These are phyloP conservation scores for Hycleus phaleratus DNA, from an alignment of 1,140 invertebrate genomes.

Conservation along the genomic window DNA sequence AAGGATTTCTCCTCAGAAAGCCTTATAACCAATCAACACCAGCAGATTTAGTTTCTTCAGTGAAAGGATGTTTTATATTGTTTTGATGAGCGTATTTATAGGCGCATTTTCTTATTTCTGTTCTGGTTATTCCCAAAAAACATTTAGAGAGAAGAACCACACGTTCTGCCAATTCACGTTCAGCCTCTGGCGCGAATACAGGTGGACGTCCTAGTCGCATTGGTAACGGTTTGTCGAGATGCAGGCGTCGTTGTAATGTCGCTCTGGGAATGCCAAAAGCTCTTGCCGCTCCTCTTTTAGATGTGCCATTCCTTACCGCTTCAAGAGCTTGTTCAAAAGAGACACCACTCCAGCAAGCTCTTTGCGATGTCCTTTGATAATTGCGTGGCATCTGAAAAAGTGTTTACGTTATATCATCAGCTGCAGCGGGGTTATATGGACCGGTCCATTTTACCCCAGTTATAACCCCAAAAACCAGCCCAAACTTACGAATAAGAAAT, in stretches of 20 bases:
- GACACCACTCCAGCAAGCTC: too few relatives aligned
- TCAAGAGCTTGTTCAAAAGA: too few relatives aligned
- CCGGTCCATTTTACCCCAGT: too few relatives aligned
- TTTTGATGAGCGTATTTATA: neutral
- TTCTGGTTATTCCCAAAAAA: neutral
- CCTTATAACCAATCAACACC: neutral
- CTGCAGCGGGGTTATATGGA: too few relatives aligned
- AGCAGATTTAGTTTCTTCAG: neutral
- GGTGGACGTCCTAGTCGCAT: neutral
- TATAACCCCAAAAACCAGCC: too few relatives aligned
- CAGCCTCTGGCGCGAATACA: neutral
- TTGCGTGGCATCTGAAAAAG: too few relatives aligned
- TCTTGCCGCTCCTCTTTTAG: neutral
- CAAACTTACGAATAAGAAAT: too few relatives aligned
- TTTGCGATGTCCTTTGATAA: too few relatives aligned
- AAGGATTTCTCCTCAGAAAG: slow-evolving; percentile 1
- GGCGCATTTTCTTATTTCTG: too few relatives aligned
- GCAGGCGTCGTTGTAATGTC: neutral
- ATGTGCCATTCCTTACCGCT: too few relatives aligned
- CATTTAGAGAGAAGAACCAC: neutral
- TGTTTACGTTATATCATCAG: too few relatives aligned
- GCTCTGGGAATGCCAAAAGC: neutral
- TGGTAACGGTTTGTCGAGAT: neutral
- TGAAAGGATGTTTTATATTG: neutral
- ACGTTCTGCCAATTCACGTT: neutral